phyloP scores from a whole-genome alignment of 2,888 invertebrate species.

The Drosophila histrio region DNA sequence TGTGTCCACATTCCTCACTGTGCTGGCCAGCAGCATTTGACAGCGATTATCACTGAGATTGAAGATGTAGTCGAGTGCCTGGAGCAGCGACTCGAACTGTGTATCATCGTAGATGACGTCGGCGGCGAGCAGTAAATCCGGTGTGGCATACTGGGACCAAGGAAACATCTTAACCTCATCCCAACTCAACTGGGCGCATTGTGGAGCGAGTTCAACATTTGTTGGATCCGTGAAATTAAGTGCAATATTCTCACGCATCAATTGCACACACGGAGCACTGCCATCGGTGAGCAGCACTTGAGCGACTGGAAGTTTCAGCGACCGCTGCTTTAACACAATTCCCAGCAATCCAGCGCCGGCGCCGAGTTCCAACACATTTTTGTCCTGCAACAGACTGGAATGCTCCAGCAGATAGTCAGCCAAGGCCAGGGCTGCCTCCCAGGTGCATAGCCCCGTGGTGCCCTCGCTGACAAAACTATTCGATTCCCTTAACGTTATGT shows the following conservation, averaged over 20 bases:
- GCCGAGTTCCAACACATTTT: slow-evolving; percentile 89
- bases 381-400: slow-evolving; percentile 85
- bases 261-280: slow-evolving; percentile 87
- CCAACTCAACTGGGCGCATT: slow-evolving; percentile 84
- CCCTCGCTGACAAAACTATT: slow-evolving; percentile 90
- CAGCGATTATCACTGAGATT: slow-evolving; percentile 70
- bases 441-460: slow-evolving; percentile 91
- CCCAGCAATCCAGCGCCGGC: slow-evolving; percentile 91
- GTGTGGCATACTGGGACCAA: slow-evolving; percentile 66
- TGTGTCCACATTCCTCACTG: slow-evolving; percentile 88
- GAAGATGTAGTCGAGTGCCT: slow-evolving; percentile 84
- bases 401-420: slow-evolving; percentile 89
- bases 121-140: slow-evolving; percentile 86
- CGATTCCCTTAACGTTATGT: slow-evolving; percentile 88
- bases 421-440: slow-evolving; percentile 91
- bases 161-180: slow-evolving; percentile 82
- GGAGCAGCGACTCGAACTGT: slow-evolving; percentile 85
- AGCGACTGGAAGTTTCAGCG: slow-evolving; percentile 83
- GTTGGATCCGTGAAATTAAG: slow-evolving; percentile 85
- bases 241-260: slow-evolving; percentile 87
- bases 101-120: slow-evolving; percentile 87
- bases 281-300: slow-evolving; percentile 89
- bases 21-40: slow-evolving; percentile 86
- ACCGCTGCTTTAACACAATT: slow-evolving; percentile 87
- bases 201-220: slow-evolving; percentile 6